Percentiles rank a stretch among this genome's conserved stretches.
Evolutionary conservation across 2,797 vertebrate genomes (phyloP).

Genomic region (Microctenopoma lineatum): DNA sequence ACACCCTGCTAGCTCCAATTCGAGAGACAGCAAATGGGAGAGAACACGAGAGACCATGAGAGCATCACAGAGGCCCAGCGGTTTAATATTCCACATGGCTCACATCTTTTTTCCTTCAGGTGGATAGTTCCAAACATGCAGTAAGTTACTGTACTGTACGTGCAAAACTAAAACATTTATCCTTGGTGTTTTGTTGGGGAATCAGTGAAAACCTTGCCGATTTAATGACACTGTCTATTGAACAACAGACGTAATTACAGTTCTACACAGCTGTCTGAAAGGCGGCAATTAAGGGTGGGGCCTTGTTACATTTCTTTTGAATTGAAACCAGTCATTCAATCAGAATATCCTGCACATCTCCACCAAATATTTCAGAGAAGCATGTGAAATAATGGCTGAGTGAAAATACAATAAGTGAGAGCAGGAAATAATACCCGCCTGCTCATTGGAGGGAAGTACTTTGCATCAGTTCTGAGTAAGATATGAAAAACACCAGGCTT

Average conservation of each 20-base stretch:
- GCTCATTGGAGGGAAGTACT: conserved; percentile 5
- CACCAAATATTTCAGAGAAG: conserved; percentile 3
- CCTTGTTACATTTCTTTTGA: conserved; percentile 27
- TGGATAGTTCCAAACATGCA: not conserved
- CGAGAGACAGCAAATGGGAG: not conserved
- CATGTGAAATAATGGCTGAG: not conserved
- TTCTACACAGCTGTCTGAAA: conserved; percentile 7
- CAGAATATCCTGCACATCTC: not conserved
- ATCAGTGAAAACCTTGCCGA: conserved; percentile 13
- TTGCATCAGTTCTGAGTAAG: conserved; percentile 4
- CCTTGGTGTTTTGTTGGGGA: conserved; percentile 8
- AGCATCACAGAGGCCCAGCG: not conserved
- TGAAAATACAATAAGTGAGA: not conserved
- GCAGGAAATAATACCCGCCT: conserved; percentile 8
- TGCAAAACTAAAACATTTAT: conserved; percentile 22
- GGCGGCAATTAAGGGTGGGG: conserved; percentile 2
- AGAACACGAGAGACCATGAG: not conserved
- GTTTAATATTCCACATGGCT: conserved; percentile 20
- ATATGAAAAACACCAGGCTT: not conserved
- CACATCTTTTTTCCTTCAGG: conserved; percentile 13
- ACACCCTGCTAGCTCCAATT: not conserved
- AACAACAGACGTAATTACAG: conserved; percentile 11
- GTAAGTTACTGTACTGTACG: conserved; percentile 1
- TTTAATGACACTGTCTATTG: conserved; percentile 2
- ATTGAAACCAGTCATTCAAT: conserved; percentile 11